A percentile compares a stretch with the other conserved stretches of the same genome.
These are phyloP conservation scores for Habrosyne pyritoides DNA, from an alignment of 2,888 invertebrate genomes.

Conservation along the genomic window DNA sequence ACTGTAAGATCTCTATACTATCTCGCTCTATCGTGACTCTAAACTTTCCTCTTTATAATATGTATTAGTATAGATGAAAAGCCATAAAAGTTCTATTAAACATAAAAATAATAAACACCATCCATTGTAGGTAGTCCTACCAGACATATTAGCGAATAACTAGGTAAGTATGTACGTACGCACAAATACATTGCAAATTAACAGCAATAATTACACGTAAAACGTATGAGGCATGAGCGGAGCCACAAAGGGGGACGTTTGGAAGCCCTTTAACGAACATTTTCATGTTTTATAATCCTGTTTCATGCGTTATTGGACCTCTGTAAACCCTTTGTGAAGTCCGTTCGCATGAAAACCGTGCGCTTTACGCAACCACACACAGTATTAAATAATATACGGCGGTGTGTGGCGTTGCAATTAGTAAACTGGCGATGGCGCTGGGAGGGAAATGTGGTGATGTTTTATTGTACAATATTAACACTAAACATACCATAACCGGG, in stretches of 20 bases:
- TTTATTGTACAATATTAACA: not conserved
- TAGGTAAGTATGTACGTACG: slow-evolving; percentile 10
- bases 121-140: not conserved
- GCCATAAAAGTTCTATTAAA: too few relatives aligned
- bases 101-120: not conserved
- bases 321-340: slow-evolving; percentile 60
- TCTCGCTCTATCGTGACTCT: too few relatives aligned
- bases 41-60: too few relatives aligned
- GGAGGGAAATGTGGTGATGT: not conserved
- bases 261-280: slow-evolving; percentile 69
- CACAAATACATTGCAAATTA: slow-evolving; percentile 52
- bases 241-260: slow-evolving; percentile 39
- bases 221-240: slow-evolving; percentile 27
- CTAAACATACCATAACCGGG: too few relatives aligned
- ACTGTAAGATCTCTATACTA: too few relatives aligned
- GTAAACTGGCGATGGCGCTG: not conserved
- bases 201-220: slow-evolving; percentile 75
- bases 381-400: not conserved
- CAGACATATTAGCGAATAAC: slow-evolving; percentile 16
- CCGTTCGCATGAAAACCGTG: slow-evolving; percentile 49
- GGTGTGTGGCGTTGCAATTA: not conserved
- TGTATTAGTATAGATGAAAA: too few relatives aligned
- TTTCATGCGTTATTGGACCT: slow-evolving; percentile 80
- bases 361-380: slow-evolving; percentile 29
- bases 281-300: slow-evolving; percentile 81